Evolutionary conservation across 2,113 vertebrate species (phyloP).

Genomic region (Uria aalge): DNA sequence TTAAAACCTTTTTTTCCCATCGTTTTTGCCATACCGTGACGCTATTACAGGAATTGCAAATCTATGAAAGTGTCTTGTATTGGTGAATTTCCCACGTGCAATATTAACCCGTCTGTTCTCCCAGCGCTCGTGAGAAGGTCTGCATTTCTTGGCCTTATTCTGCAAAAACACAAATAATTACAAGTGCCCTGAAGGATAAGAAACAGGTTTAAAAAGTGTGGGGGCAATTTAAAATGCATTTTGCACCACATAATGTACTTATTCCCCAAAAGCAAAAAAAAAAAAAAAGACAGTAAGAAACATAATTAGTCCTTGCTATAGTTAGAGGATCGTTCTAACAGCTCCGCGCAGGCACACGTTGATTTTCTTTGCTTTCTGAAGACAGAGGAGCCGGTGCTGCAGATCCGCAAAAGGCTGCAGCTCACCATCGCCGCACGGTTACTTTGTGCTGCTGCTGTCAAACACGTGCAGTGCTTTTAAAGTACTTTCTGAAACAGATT

Average conservation of each 20-base stretch:
- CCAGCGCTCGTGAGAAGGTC: not conserved
- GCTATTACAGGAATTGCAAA: not conserved
- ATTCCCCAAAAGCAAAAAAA: not conserved
- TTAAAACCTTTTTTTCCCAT: not conserved
- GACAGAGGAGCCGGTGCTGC: not conserved
- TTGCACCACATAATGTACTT: not conserved
- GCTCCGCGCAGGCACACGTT: not conserved
- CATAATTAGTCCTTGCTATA: not conserved
- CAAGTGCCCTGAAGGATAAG: not conserved
- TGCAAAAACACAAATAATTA: not conserved
- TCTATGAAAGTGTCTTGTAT: not conserved
- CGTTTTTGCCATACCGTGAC: not conserved
- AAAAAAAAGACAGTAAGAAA: not conserved
- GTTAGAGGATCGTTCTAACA: not conserved
- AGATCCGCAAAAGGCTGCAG: not conserved
- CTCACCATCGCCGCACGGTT: rapidly evolving
- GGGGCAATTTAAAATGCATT: not conserved
- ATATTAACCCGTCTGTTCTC: not conserved
- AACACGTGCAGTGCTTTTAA: not conserved
- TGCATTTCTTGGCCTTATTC: not conserved
- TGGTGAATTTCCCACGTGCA: not conserved
- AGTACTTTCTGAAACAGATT: not conserved
- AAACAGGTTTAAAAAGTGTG: not conserved
- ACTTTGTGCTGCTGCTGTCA: not conserved
- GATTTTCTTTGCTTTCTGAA: not conserved